Conservation (phyloP, 1,140 invertebrate genomes). For the Helicorthomorpha holstii region DNA sequence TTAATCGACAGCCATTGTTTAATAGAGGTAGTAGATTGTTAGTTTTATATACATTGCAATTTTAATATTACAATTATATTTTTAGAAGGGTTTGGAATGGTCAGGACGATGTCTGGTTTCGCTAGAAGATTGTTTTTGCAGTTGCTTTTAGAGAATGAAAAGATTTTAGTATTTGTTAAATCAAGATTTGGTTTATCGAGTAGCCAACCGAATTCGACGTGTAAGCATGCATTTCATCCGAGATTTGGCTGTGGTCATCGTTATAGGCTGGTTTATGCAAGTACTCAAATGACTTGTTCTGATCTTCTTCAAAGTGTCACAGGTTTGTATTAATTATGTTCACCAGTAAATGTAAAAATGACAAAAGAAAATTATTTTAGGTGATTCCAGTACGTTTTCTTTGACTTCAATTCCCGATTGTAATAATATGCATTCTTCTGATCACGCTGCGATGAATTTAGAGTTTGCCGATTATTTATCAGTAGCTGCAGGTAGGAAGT, state of each 20-base stretch:
- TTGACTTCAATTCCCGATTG: constrained; percentile 4
- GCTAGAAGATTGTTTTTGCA: constrained; percentile 67
- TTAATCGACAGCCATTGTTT: constrained; percentile 41
- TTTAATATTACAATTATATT: constrained; percentile 1
- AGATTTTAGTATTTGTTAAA: constrained; percentile 47
- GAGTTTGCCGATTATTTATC: constrained; percentile 43
- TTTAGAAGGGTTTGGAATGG: constrained; percentile 28
- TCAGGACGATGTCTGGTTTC: constrained; percentile 61
- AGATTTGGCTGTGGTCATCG: constrained; percentile 32
- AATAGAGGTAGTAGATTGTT: constrained; percentile 28
- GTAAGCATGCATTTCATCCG: constrained; percentile 19
- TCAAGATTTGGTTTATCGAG: constrained; percentile 14
- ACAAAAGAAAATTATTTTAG: constrained; percentile 2
- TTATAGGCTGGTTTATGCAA: constrained; percentile 48
- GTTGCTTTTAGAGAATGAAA: constrained; percentile 67
- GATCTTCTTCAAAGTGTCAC: constrained; percentile 38
- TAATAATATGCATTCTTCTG: not conserved
- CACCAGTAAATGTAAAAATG: not conserved
- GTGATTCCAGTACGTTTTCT: not conserved
- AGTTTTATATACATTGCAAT: not conserved
- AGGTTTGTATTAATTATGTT: constrained; percentile 23
- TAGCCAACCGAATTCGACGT: constrained; percentile 6
- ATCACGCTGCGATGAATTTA: constrained; percentile 12
- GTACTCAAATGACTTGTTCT: constrained; percentile 48
- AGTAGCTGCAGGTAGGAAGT: constrained; percentile 55